Percentiles rank a stretch among this genome's conserved stretches.
These are phyloP conservation scores for Crocuta crocuta DNA, from an alignment of 2,113 vertebrate species.

Conservation along the genomic window DNA sequence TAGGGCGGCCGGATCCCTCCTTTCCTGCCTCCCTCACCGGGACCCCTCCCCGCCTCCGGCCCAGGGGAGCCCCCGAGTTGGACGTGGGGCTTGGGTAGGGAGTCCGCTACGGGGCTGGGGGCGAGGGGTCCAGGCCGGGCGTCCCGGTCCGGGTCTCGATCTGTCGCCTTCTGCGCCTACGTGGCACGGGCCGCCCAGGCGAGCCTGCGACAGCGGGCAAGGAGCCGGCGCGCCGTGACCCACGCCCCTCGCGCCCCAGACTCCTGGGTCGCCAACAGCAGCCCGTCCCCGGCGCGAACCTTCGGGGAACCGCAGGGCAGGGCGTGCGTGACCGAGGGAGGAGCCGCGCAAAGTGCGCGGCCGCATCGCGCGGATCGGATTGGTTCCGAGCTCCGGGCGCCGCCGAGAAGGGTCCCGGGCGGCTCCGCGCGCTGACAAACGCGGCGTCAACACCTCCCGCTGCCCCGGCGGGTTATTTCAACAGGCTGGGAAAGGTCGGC, in stretches of 20 bases:
- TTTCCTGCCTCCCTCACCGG: rapidly evolving
- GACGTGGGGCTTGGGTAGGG: rapidly evolving
- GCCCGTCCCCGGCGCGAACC: background rate
- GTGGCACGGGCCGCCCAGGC: background rate
- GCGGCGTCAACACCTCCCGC: background rate
- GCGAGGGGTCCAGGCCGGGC: rapidly evolving
- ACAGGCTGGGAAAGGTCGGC: background rate
- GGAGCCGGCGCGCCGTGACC: background rate
- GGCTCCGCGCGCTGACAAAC: background rate
- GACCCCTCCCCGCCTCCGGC: rapidly evolving
- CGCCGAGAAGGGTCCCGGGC: background rate
- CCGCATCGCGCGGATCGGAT: background rate
- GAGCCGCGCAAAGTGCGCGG: background rate
- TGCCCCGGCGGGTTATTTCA: slow-evolving; percentile 30
- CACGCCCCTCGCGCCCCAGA: rapidly evolving
- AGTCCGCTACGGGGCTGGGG: rapidly evolving
- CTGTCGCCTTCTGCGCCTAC: background rate
- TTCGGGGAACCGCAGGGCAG: background rate
- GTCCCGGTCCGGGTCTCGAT: rapidly evolving
- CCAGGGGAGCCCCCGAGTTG: rapidly evolving
- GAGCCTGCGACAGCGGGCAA: no score
- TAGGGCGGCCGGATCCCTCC: background rate
- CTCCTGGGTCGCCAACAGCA: rapidly evolving
- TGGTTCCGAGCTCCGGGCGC: background rate
- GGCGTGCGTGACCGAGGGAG: background rate